These are phyloP conservation scores for Listronotus bonariensis DNA, from an alignment of 1,140 invertebrate species.

Conservation along the genomic window DNA sequence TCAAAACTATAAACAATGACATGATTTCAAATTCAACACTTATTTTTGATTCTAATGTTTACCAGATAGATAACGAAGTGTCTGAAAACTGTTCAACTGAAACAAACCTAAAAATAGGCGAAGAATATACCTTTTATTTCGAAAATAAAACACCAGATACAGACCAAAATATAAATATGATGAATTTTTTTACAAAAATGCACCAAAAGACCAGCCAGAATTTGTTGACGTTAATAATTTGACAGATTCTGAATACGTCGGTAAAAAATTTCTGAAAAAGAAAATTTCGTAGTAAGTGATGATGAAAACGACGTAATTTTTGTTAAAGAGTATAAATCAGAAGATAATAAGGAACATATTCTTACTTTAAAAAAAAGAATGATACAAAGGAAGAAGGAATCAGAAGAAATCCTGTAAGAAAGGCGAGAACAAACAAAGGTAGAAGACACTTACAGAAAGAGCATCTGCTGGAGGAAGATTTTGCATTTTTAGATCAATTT, in stretches of 20 bases:
- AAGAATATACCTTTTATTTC: constrained; percentile 1
- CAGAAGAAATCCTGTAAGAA: constrained; percentile 39
- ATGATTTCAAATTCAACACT: constrained; percentile 9
- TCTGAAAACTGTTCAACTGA: background rate
- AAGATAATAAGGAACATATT: background rate
- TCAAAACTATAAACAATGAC: constrained; percentile 18
- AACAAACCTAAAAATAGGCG: background rate
- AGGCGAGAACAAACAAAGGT: constrained; percentile 20
- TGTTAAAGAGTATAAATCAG: constrained; percentile 41
- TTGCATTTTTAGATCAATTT: constrained; percentile 28
- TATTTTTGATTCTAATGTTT: constrained; percentile 16
- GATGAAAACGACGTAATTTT: constrained; percentile 46
- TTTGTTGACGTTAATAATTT: constrained; percentile 31
- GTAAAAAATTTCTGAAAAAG: background rate
- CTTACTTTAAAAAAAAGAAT: background rate
- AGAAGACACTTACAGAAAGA: constrained; percentile 32
- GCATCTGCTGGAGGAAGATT: constrained; percentile 37
- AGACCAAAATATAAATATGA: background rate
- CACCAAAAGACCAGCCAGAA: constrained; percentile 20
- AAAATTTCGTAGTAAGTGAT: constrained; percentile 7
- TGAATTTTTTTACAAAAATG: constrained; percentile 18
- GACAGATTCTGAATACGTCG: constrained; percentile 9
- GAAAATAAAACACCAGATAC: constrained; percentile 1
- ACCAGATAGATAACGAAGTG: background rate
- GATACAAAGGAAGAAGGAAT: constrained; percentile 10